Conservation (phyloP, 2,797 vertebrate genomes). For the Acipenser oxyrinchus region DNA sequence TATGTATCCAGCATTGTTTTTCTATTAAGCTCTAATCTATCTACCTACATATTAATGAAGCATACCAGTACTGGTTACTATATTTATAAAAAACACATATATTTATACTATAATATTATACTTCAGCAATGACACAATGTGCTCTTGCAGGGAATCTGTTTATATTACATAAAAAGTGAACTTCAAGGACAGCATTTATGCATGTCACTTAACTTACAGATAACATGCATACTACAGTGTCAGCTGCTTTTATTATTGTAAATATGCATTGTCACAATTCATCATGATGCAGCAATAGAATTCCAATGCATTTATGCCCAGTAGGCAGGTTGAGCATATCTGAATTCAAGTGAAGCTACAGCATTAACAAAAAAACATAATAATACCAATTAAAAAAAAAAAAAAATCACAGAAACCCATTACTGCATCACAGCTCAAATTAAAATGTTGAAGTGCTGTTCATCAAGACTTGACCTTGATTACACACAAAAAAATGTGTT, state of each 20-base stretch:
- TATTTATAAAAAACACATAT: too few relatives aligned
- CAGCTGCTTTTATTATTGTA: slow-evolving; percentile 49
- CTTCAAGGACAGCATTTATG: too few relatives aligned
- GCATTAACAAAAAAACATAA: slow-evolving; percentile 16
- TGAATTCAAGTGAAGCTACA: slow-evolving; percentile 23
- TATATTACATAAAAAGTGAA: too few relatives aligned
- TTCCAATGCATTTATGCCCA: slow-evolving; percentile 34
- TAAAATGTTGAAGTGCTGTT: too few relatives aligned
- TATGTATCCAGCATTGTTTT: too few relatives aligned
- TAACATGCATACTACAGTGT: slow-evolving; percentile 31
- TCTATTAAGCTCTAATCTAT: too few relatives aligned
- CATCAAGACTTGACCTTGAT: slow-evolving; percentile 20
- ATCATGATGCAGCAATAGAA: slow-evolving; percentile 37
- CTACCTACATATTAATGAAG: too few relatives aligned
- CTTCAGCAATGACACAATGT: too few relatives aligned
- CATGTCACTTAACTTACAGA: neutral
- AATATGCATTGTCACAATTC: slow-evolving; percentile 49
- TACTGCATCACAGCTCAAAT: neutral
- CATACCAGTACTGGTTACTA: too few relatives aligned
- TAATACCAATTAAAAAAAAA: neutral
- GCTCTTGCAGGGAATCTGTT: too few relatives aligned
- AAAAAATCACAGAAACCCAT: neutral
- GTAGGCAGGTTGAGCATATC: slow-evolving; percentile 20
- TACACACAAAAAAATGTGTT: slow-evolving; percentile 23
- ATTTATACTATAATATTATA: too few relatives aligned